These are phyloP conservation scores for Pelvicachromis taeniatus DNA, from an alignment of 2,113 vertebrate species.

Conservation along the genomic window DNA sequence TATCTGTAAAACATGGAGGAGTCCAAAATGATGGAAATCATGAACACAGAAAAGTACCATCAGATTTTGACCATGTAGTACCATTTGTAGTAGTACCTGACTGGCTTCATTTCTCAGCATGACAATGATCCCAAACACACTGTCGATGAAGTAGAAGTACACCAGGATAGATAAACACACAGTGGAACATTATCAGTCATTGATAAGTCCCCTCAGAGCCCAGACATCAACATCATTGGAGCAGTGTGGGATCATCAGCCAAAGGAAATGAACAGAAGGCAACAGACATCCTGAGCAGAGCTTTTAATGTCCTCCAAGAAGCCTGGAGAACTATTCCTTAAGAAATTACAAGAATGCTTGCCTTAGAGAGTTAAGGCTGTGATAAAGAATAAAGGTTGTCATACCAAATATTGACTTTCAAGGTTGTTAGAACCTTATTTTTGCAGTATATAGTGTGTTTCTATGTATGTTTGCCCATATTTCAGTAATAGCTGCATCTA, in stretches of 20 bases:
- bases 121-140: not conserved
- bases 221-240: not conserved
- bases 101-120: not conserved
- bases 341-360: not conserved
- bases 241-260: not conserved
- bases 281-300: not conserved
- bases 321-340: not conserved
- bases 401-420: not conserved
- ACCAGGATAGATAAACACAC: not conserved
- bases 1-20: not conserved
- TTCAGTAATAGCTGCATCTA: not conserved
- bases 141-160: not conserved
- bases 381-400: not conserved
- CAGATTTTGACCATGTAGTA: not conserved
- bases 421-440: not conserved
- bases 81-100: not conserved
- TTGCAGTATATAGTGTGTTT: not conserved
- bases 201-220: not conserved
- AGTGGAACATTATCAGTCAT: not conserved
- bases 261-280: not conserved
- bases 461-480: not conserved
- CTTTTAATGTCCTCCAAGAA: not conserved
- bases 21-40: not conserved
- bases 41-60: not conserved
- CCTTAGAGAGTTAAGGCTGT: not conserved